Evolutionary conservation across 2,797 vertebrate genomes (phyloP), one percentile per base, ranked within the genome.

Genomic region (Cottoperca gobio): DNA sequence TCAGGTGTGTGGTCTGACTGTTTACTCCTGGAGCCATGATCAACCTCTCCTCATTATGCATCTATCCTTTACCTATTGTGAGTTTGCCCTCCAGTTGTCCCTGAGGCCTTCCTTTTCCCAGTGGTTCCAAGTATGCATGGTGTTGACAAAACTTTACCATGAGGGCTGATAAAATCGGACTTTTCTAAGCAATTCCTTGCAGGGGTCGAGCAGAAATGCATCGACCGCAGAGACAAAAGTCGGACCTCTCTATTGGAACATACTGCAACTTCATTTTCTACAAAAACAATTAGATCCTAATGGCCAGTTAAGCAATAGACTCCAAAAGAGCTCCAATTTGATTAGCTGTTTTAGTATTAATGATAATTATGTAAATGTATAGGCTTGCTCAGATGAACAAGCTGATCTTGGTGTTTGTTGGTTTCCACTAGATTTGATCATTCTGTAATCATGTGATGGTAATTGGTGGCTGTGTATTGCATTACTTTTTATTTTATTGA

Each of bases 1-100:
- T 42, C 40, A 52, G 78, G 72, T 64, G 64, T 72, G 73, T 58
- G 66, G 58, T 64, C 40, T 64, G 61, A 31, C 16, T 72, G 55
- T 72, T 83, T 73, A 39, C 50, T 53, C 19, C 28, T 21, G 24
- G 31, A 42, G 35, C 42, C 48, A 3, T 31, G 62, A 39, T 37
- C 37, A 62, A 16, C n/a, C 17, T 45, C 1, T 45, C 1, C 8
- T 66, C 16, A 17, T 39, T 26, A 4, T 21, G 2, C 5, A 19
- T 35, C 23, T 8, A 10, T 37, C 37, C 12, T 57, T 64, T 61
- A 57, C 8, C 57, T 53, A 2, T 19, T 12, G 5, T 11, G 35
- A 37, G 16, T 52, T 3, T 39, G 19, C 63, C 21, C 5, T n/a
- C 3, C 16, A 35, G 17, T 64, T 49, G 9, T 62, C 45, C 45